Conservation (phyloP, 2,797 vertebrate species). For the Pantherophis alleghaniensis region DNA sequence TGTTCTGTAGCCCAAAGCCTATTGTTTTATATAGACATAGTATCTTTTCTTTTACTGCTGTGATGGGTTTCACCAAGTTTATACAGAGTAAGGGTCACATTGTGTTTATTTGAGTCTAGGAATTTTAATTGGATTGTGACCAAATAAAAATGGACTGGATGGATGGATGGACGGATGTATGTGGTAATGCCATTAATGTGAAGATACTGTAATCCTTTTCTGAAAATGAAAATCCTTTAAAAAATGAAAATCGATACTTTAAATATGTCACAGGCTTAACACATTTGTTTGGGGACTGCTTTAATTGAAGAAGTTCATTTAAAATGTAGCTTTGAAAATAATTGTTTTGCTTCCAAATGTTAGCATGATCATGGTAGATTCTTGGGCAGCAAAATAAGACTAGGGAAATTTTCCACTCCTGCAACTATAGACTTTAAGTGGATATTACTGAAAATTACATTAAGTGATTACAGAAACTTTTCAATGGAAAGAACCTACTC, state of each 20-base stretch:
- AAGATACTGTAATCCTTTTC: neutral
- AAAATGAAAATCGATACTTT: neutral
- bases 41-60: neutral
- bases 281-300: neutral
- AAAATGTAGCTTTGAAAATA: neutral
- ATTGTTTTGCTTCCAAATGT: neutral
- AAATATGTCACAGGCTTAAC: neutral
- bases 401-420: neutral
- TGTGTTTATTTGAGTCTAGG: neutral
- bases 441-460: neutral
- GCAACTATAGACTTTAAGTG: neutral
- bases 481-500: neutral
- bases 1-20: neutral
- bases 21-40: neutral
- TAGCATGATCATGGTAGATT: neutral
- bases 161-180: neutral
- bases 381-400: neutral
- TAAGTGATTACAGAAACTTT: neutral
- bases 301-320: neutral
- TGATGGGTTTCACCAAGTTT: neutral
- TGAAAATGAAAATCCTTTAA: neutral
- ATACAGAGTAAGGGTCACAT: neutral
- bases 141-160: neutral
- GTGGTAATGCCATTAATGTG: neutral
- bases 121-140: neutral